Conservation (phyloP, 2,888 invertebrate genomes). For the Volucella inanis region DNA sequence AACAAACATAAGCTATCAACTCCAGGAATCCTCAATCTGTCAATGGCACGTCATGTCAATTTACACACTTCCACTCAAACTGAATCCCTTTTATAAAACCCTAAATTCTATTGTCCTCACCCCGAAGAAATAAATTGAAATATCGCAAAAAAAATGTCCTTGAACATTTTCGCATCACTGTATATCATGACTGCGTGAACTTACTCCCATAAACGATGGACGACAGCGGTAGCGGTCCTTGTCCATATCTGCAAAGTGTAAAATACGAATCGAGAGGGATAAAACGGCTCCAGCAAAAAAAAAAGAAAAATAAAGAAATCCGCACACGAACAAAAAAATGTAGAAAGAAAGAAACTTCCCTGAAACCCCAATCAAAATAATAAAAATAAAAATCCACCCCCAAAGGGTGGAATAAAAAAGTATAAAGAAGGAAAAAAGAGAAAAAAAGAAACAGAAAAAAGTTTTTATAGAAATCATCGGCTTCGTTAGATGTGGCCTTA, state of each 20-base stretch:
- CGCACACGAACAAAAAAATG: conserved; percentile 23
- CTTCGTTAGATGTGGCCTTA: conserved; percentile 83
- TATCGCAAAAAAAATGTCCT: neutral
- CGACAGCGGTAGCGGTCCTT: conserved; percentile 43
- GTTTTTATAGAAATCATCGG: conserved; percentile 81
- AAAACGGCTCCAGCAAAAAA: conserved; percentile 36
- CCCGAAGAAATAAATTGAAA: no score
- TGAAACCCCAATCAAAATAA: conserved; percentile 48
- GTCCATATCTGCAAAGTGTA: conserved; percentile 71
- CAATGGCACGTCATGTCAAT: no score
- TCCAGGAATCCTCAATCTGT: no score
- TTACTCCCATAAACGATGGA: conserved; percentile 59
- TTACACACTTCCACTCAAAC: no score
- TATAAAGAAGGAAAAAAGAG: conserved; percentile 47
- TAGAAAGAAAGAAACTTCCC: conserved; percentile 44
- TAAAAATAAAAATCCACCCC: conserved; percentile 58
- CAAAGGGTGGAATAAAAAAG: conserved; percentile 63
- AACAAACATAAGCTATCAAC: no score
- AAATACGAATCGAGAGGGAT: conserved; percentile 63
- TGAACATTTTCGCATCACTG: conserved; percentile 55
- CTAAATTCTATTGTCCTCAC: no score
- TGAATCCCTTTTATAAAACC: no score
- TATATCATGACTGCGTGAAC: conserved; percentile 46
- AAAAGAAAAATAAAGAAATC: conserved; percentile 20
- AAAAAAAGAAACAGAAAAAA: conserved; percentile 38